Base-by-base conservation (phyloP, 2,113 vertebrate species). In the Mellivora capensis region DNA sequence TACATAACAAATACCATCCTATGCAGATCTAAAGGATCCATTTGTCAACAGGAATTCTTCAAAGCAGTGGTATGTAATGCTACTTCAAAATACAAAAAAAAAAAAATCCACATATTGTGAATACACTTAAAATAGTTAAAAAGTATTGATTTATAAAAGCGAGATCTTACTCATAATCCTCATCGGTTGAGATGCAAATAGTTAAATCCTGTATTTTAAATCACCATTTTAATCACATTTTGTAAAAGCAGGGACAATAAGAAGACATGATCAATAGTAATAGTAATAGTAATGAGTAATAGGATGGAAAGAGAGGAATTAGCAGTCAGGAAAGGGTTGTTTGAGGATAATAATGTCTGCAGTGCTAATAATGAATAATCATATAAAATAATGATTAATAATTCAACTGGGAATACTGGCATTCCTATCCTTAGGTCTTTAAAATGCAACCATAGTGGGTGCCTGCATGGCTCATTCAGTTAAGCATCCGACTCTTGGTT, bases 11-110 rank as follows among this genome's bases (percentile, higher is more conserved):
- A 96, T 81, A 42, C 64, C 82, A 49, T 77, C 77, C 59, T 27
- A 1, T 12, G 29, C 18, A 62, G 91, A 89, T 87, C 87, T 94
- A n/a, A 96, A 82, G 87, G 47, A 42, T 5, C 31, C 84, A 7
- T 54, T 87, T 95, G 86, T 90, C 96, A 95, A 57, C 80, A 90
- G 39, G 69, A 96, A 29, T 84, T 92, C 89, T 94, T 95, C 97
- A 97, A 93, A 97, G 89, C 47, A 9, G 3, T 20, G 7, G 17
- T 87, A 52, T 23, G 25, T 62, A 37, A 37, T 25, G 29, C 34
- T 18, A 80, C 23, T 76, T 76, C 18, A 21, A n/a, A 91, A 93
- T 62, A 79, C 13, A 84, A 59, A 52, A 18, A 57, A 69, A 77
- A 81, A 71, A 21, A 42, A 18, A 17, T 42, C 34, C 42, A 13